A percentile compares a stretch with the other conserved stretches of the same genome.
phyloP scores from a whole-genome alignment of 2,113 vertebrate species.

The Aix galericulata region DNA sequence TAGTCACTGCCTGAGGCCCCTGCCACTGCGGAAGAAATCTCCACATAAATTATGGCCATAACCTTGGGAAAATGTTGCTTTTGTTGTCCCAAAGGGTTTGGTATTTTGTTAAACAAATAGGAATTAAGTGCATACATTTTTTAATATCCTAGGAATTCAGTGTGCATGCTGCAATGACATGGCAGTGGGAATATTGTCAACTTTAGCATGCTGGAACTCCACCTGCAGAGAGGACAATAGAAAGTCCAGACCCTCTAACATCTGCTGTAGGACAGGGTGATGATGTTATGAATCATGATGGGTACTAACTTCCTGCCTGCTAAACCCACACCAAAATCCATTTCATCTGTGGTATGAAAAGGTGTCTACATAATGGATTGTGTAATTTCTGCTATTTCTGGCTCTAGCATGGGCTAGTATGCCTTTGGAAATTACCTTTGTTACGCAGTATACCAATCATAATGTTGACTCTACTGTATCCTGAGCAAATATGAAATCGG shows the following conservation, averaged over 20 bases:
- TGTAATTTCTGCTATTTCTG: not conserved
- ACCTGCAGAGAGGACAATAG: not conserved
- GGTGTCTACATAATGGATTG: not conserved
- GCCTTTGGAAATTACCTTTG: not conserved
- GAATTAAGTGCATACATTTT: not conserved
- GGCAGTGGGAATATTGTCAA: not conserved
- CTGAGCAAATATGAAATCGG: not conserved
- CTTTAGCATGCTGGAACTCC: not conserved
- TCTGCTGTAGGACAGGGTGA: not conserved
- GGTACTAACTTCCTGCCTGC: not conserved
- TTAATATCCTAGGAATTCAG: not conserved
- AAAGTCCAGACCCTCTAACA: not conserved
- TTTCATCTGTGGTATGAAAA: not conserved
- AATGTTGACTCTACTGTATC: not conserved
- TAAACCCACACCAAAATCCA: not conserved
- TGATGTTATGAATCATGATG: not conserved
- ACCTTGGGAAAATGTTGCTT: not conserved
- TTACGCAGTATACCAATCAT: not conserved
- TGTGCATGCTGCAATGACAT: not conserved
- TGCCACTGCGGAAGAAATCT: not conserved
- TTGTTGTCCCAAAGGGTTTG: not conserved
- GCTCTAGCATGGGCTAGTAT: not conserved
- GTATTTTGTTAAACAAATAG: not conserved
- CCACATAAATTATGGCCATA: not conserved
- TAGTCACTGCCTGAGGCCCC: not conserved